Conservation (phyloP, 1,140 invertebrate species). For the Battus philenor region DNA sequence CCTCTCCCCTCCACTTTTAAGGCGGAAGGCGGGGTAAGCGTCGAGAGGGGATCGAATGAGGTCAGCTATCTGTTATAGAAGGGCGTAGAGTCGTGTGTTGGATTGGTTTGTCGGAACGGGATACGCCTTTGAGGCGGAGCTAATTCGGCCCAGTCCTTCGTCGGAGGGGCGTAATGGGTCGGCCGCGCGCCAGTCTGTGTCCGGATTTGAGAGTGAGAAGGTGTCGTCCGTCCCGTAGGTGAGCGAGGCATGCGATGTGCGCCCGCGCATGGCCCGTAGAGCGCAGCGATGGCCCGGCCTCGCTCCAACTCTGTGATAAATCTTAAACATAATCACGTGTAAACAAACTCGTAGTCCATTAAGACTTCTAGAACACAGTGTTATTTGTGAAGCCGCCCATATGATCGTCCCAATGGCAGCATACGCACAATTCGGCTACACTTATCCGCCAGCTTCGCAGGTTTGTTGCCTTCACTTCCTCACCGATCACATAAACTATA, state of each 20-base stretch:
- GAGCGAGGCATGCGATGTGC: constrained; percentile 44
- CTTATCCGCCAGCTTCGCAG: constrained; percentile 87
- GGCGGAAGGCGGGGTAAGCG: constrained; percentile 41
- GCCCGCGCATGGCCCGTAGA: constrained; percentile 45
- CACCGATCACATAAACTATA: too few species aligned
- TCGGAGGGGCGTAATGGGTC: constrained; percentile 52
- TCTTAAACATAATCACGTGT: constrained; percentile 43
- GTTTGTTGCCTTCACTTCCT: too few species aligned
- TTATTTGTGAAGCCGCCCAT: constrained; percentile 68
- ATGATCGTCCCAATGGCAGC: constrained; percentile 83
- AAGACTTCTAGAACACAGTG: constrained; percentile 69
- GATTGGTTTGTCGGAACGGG: constrained; percentile 30
- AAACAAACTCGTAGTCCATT: constrained; percentile 51
- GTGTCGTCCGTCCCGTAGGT: constrained; percentile 36
- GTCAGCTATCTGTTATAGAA: constrained; percentile 37
- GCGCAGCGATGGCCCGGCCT: constrained; percentile 59
- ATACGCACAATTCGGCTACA: constrained; percentile 89
- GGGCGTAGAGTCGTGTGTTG: constrained; percentile 41
- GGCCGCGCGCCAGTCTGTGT: constrained; percentile 63
- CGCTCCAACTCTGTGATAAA: constrained; percentile 63
- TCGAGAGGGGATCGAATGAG: constrained; percentile 54
- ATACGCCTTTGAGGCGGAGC: constrained; percentile 46
- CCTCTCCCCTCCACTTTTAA: constrained; percentile 53
- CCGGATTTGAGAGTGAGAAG: constrained; percentile 46
- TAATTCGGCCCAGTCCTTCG: constrained; percentile 51